Evolutionary conservation across 1,140 invertebrate genomes (phyloP), one percentile per base, ranked within the genome.

Genomic region (Maconellicoccus hirsutus): DNA sequence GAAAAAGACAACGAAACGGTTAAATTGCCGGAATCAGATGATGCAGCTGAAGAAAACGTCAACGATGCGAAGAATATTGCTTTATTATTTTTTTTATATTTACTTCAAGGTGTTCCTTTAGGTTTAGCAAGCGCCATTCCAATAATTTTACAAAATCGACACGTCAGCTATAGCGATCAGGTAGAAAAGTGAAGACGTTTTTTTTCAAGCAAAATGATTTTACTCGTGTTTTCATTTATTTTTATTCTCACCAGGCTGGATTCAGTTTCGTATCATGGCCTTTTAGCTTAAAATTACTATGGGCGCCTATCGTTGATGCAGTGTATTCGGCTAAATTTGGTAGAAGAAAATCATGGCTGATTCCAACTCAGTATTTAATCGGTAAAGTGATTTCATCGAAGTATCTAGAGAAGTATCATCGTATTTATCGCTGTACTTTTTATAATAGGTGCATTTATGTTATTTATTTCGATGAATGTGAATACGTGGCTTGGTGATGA

Each of bases 221-320:
- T n/a, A n/a, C n/a, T n/a, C n/a, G n/a, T n/a, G n/a, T n/a, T n/a
- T n/a, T n/a, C n/a, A n/a, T n/a, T n/a, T n/a, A n/a, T n/a, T n/a
- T n/a, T n/a, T n/a, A n/a, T n/a, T 74, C 75, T 77, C 85, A 84
- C 71, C 87, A 99, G 87, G 97, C 97, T n/a, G 87, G 96, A 78
- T 99, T 99, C 79, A 98, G 94, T 82, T 96, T 99, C 78, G 94
- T 94, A 0, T 89, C 88, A 75, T 99, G 97, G 97, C 98, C 98
- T 0, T 99, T 98, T 78, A 95, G 93, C 79, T 81, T 99, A 19
- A 99, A 99, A 81, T 80, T 99, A 26, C 78, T 99, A 59, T 99
- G 97, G 98, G 98, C 97, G 2, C 97, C 97, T 0, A 86, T 99
- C 76, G 95, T 99, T 1, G 98, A 99, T 80, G 90, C 94, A 0